Evolutionary conservation across 2,113 vertebrate genomes (phyloP), one percentile per base, ranked within the genome.

Genomic region (Solea solea): DNA sequence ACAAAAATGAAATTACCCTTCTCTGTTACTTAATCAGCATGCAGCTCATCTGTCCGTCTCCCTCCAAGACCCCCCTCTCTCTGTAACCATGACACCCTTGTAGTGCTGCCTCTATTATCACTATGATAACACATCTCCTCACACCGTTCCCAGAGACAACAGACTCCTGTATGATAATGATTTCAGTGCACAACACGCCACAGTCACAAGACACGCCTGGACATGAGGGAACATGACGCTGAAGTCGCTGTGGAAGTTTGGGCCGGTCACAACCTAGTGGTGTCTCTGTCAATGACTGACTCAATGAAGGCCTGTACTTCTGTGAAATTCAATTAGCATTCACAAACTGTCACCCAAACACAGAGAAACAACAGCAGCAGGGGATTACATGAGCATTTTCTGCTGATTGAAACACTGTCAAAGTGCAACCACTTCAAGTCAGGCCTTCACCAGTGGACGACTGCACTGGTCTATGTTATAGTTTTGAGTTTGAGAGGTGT

Each of bases 321-420:
- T 45, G 63, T 44, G 64, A 81, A 88, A 86, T 87, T 72, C 71
- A 74, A 83, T 85, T 72, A 83, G 49, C 83, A 80, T 85, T 81
- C 74, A 59, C 16, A 2, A 21, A 59, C 63, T 66, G 63, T 74
- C 66, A 40, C 2, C 5, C 40, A 50, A 50, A 49, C 11, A 49
- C 9, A 49, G n/a, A 11, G 15, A 45, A 51, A 49, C 44, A 60
- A 39, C 41, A 28, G n/a, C 28, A 44, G 48, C 9, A 28, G 13
- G 21, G 57, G 9, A 11, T 55, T 15, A 77, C 34, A 34, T 34
- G 34, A 34, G 34, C 45, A 54, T 25, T 16, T 46, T 39, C 9
- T 27, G 25, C n/a, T 13, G 14, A 7, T 72, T 50, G 50, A 48
- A 13, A 48, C 45, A 48, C 45, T 13, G 11, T 14, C 45, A 48